A percentile compares a stretch with the other conserved stretches of the same genome.
Evolutionary conservation across 2,888 invertebrate species (phyloP).

Genomic region (Chaitophorus viminalis): DNA sequence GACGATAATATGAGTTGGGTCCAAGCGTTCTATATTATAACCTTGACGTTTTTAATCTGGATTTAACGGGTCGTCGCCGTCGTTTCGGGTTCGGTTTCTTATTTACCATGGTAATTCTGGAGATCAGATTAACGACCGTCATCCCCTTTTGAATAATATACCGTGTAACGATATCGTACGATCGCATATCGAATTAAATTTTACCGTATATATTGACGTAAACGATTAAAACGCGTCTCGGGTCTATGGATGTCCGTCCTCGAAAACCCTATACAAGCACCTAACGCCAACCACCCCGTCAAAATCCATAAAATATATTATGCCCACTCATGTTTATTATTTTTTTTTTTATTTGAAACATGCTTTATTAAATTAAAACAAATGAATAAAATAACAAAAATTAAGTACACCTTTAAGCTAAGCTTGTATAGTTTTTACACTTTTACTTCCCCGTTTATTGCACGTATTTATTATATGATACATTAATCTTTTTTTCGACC

Average conservation of each 20-base stretch:
- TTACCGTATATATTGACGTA: not conserved
- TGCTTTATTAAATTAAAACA: too few relatives aligned
- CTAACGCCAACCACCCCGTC: too few relatives aligned
- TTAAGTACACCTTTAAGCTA: too few relatives aligned
- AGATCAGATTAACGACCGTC: slow-evolving; percentile 3
- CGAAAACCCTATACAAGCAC: not conserved
- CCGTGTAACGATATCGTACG: not conserved
- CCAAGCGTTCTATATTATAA: not conserved
- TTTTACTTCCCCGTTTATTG: too few relatives aligned
- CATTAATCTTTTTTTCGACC: too few relatives aligned
- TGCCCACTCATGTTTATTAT: too few relatives aligned
- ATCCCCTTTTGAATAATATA: slow-evolving; percentile 43
- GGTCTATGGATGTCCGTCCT: not conserved
- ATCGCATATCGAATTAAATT: slow-evolving; percentile 9
- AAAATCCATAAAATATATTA: too few relatives aligned
- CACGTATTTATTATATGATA: too few relatives aligned
- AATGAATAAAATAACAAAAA: too few relatives aligned
- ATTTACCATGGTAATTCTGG: slow-evolving; percentile 26
- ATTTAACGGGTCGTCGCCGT: slow-evolving; percentile 9
- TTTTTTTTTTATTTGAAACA: too few relatives aligned
- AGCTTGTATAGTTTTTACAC: too few relatives aligned
- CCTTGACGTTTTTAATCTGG: slow-evolving; percentile 29
- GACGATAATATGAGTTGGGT: slow-evolving; percentile 33
- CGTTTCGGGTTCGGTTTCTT: slow-evolving; percentile 5
- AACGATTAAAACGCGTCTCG: not conserved